Conservation (phyloP, 2,888 invertebrate genomes). For the Therioaphis trifolii region DNA sequence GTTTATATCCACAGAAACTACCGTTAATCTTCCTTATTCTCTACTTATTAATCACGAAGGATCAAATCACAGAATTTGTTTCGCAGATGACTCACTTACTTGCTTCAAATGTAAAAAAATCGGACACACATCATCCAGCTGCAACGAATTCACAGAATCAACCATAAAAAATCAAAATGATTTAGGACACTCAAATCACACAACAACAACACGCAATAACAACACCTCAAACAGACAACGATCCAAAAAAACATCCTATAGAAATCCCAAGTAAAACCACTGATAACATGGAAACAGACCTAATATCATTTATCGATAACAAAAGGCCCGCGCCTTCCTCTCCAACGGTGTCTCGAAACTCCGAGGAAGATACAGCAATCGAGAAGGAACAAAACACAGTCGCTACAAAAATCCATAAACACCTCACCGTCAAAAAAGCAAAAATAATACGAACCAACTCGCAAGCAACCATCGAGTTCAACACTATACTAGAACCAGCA, state of each 20-base stretch:
- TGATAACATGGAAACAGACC: not conserved
- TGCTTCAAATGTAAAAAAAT: not conserved
- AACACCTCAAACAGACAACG: too few relatives aligned
- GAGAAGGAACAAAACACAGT: not conserved
- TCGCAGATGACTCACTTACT: not conserved
- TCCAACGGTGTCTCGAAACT: not conserved
- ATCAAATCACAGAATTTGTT: slow-evolving; percentile 4
- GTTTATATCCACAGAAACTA: not conserved
- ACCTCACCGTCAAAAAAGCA: not conserved
- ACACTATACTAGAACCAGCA: slow-evolving; percentile 1
- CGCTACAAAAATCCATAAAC: not conserved
- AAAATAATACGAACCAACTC: slow-evolving; percentile 11
- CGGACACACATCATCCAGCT: not conserved
- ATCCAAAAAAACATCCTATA: too few relatives aligned
- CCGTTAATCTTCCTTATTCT: not conserved
- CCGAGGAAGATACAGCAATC: not conserved
- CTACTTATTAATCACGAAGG: slow-evolving; percentile 1
- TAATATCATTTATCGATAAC: not conserved
- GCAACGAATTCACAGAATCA: not conserved
- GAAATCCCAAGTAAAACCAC: too few relatives aligned
- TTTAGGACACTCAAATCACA: not conserved
- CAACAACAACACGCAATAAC: too few relatives aligned
- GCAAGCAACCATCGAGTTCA: not conserved
- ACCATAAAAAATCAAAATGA: not conserved
- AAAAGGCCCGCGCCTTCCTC: not conserved